phyloP scores from a whole-genome alignment of 2,888 invertebrate genomes.

The Leucoma salicis region DNA sequence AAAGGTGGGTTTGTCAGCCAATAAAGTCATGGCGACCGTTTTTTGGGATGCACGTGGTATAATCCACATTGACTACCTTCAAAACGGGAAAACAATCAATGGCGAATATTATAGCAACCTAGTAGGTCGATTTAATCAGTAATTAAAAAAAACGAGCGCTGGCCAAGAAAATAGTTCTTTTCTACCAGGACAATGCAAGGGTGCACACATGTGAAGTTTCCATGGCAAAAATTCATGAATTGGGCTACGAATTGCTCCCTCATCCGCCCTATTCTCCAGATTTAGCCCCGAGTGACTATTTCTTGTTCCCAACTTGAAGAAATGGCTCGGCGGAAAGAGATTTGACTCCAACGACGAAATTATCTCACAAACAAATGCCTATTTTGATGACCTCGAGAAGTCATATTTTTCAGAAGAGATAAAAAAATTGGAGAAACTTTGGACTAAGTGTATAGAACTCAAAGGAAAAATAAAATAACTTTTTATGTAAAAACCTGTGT shows the following conservation, averaged over 20 bases:
- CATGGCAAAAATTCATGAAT: constrained; percentile 8
- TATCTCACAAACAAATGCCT: too few relatives aligned
- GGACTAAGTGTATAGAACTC: constrained; percentile 3
- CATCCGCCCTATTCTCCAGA: constrained; percentile 14
- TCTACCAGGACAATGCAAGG: constrained; percentile 9
- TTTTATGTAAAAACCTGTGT: neutral
- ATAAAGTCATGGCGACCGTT: constrained; percentile 30
- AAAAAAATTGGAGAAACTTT: constrained; percentile 6
- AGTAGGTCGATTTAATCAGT: constrained; percentile 24
- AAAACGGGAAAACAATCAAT: constrained; percentile 32
- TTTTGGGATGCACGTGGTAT: constrained; percentile 32
- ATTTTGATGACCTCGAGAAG: too few relatives aligned
- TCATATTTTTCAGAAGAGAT: constrained; percentile 7
- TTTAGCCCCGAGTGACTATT: constrained; percentile 7
- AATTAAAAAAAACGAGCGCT: constrained; percentile 27
- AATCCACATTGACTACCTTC: constrained; percentile 25
- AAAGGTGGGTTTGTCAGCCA: constrained; percentile 20
- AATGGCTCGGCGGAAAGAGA: too few relatives aligned
- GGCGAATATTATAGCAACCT: constrained; percentile 29
- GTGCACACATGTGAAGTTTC: constrained; percentile 4
- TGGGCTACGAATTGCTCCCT: constrained; percentile 10
- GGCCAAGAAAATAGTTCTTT: constrained; percentile 32
- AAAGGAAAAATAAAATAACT: neutral
- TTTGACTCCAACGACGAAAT: too few relatives aligned
- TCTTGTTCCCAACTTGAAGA: too few relatives aligned